Evolutionary conservation across 2,113 vertebrate genomes (phyloP).

Genomic region (Labrus mixtus): DNA sequence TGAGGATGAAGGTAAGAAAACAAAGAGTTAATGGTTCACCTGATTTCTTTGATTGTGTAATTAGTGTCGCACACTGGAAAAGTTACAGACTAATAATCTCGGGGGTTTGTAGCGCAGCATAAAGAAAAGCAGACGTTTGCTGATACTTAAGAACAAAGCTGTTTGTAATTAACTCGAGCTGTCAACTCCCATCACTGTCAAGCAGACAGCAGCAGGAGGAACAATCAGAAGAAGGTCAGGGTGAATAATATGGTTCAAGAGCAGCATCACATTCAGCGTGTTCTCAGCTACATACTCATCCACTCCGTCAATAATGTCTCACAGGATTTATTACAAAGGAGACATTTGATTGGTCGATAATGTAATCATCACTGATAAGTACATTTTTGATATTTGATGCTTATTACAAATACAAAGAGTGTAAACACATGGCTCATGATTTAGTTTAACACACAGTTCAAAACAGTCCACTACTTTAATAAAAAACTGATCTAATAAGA

Average conservation of each 20-base stretch:
- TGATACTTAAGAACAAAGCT: background rate
- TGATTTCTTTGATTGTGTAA: background rate
- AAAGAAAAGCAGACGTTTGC: background rate
- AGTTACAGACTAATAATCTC: background rate
- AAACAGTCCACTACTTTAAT: too few species aligned
- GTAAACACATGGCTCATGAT: too few species aligned
- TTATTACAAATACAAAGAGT: background rate
- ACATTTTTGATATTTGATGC: too few species aligned
- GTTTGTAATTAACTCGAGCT: constrained; percentile 13
- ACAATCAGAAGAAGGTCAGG: constrained; percentile 15
- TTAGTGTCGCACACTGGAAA: background rate
- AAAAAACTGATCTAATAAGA: too few species aligned
- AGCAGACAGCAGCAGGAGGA: constrained; percentile 8
- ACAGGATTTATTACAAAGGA: background rate
- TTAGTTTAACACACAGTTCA: too few species aligned
- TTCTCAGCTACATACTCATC: background rate
- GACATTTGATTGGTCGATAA: too few species aligned
- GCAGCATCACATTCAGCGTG: background rate
- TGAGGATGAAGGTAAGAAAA: background rate
- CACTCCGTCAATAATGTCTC: background rate
- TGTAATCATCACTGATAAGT: too few species aligned
- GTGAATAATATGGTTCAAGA: constrained; percentile 38
- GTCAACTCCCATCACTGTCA: constrained; percentile 32
- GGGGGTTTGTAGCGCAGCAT: background rate
- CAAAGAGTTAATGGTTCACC: background rate